phyloP scores from a whole-genome alignment of 2,888 invertebrate species.

The Macaria notata region DNA sequence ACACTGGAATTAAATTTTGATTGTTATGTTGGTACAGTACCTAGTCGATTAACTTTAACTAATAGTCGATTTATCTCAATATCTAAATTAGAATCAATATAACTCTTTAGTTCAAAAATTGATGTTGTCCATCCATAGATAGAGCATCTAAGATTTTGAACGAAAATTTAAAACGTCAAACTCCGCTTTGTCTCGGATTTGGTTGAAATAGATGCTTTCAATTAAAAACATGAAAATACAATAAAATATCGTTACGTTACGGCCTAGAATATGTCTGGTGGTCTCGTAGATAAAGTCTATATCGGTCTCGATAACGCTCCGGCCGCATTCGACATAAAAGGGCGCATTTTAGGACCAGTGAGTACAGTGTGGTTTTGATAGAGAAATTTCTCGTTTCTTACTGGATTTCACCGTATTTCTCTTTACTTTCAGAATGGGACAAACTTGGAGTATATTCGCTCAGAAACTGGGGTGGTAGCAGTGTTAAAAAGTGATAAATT shows the following conservation, averaged over 20 bases:
- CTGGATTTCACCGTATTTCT: conserved; percentile 9
- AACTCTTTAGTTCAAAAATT: too few species aligned
- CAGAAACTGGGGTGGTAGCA: conserved; percentile 90
- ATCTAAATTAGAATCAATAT: too few species aligned
- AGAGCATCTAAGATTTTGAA: neutral
- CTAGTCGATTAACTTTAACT: too few species aligned
- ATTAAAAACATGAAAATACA: conserved; percentile 42
- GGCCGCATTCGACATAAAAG: conserved; percentile 88
- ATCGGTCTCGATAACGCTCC: conserved; percentile 90
- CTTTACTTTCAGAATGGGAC: conserved; percentile 80
- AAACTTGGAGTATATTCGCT: conserved; percentile 89
- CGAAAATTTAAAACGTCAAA: conserved; percentile 5
- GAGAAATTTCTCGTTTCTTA: conserved; percentile 18
- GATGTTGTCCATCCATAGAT: neutral
- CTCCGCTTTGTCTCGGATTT: conserved; percentile 5
- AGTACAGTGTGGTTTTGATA: conserved; percentile 37
- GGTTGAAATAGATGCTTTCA: conserved; percentile 56
- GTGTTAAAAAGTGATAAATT: conserved; percentile 86
- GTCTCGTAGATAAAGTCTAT: conserved; percentile 86
- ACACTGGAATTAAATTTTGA: too few species aligned
- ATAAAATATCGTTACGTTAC: conserved; percentile 34
- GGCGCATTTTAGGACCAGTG: conserved; percentile 86
- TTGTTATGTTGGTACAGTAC: too few species aligned
- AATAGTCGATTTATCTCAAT: too few species aligned
- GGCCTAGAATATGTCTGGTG: conserved; percentile 67